Base-by-base conservation (phyloP, 1,140 invertebrate species). In the Leguminivora glycinivorella region DNA sequence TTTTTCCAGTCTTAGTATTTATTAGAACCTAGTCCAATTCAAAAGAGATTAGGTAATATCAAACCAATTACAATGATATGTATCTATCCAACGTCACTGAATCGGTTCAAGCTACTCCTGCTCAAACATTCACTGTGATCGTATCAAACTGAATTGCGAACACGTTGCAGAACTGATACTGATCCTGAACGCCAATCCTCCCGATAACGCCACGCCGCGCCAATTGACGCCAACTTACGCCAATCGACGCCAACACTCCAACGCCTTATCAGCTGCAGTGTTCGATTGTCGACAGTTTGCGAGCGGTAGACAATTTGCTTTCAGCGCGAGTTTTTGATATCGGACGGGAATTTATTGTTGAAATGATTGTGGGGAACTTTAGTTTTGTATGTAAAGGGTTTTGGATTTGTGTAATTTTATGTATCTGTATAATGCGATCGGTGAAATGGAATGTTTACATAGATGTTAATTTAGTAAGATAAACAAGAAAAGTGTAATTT, bases 151-250 rank as follows among this genome's bases (percentile, higher is more conserved):
- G n/a, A 52, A 22, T 43, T 43, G n/a, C n/a, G 14, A 43, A 9
- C 47, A 52, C n/a, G 7, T 52, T 22, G 17, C 47, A 22, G 17
- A 52, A 10, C 47, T 47, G 43, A 52, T 52, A 52, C 40, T 43
- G 47, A 52, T 52, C 19, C n/a, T 19, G 47, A 19, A 52, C 47
- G 47, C 47, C 47, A 52, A 22, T 22, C 7, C 47, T 22, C 47
- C 4, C 47, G 47, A 52, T 52, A 52, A 52, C 47, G 47, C 47
- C 47, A 52, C 19, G 19, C 7, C 19, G 19, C 47, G 47, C 47
- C 47, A 52, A 52, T 52, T 19, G 47, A 52, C 47, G 47, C 19
- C 47, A 52, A 52, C 19, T 52, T 22, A 22, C 47, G 47, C 47
- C 47, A 52, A 52, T 19, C n/a, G 14, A 52, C 47, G 17, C 47